Evolutionary conservation across 1,140 invertebrate genomes (phyloP).

Genomic region (Drosophila murphyi): DNA sequence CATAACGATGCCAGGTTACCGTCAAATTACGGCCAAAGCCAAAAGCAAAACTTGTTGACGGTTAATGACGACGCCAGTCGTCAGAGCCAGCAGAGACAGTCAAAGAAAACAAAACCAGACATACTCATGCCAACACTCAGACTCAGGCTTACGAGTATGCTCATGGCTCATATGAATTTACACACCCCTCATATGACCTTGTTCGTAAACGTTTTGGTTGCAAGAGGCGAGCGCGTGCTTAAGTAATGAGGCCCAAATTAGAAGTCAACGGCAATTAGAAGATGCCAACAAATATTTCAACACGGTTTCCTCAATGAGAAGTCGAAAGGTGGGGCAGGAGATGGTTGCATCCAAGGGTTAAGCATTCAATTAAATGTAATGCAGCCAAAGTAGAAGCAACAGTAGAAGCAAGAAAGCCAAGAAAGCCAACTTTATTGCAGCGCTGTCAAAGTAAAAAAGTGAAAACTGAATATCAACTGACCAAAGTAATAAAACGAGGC

Average conservation of each 20-base stretch:
- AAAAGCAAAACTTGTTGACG: slow-evolving; percentile 27
- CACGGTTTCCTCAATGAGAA: not conserved
- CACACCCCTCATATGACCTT: slow-evolving; percentile 44
- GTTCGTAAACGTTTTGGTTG: slow-evolving; percentile 37
- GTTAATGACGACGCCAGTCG: slow-evolving; percentile 28
- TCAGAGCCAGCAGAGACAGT: not conserved
- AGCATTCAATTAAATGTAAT: slow-evolving; percentile 75
- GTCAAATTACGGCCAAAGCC: slow-evolving; percentile 13
- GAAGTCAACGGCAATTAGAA: slow-evolving; percentile 76
- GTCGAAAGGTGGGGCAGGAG: not conserved
- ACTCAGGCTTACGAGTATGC: not conserved
- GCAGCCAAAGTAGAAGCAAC: slow-evolving; percentile 17
- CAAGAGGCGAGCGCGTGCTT: slow-evolving; percentile 57
- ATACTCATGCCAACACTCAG: slow-evolving; percentile 3
- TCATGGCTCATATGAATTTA: not conserved
- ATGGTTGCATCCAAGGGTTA: slow-evolving; percentile 59
- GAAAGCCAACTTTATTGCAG: slow-evolving; percentile 4
- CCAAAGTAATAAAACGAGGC: slow-evolving; percentile 78
- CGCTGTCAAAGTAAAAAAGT: slow-evolving; percentile 32
- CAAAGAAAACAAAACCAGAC: slow-evolving; percentile 19
- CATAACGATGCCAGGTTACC: slow-evolving; percentile 10
- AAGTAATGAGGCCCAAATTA: slow-evolving; percentile 70
- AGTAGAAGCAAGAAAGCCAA: not conserved
- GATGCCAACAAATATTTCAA: slow-evolving; percentile 40
- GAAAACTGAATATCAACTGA: slow-evolving; percentile 66